Evolutionary conservation across 2,113 vertebrate species (phyloP).

Genomic region (Leptobrachium leishanense): DNA sequence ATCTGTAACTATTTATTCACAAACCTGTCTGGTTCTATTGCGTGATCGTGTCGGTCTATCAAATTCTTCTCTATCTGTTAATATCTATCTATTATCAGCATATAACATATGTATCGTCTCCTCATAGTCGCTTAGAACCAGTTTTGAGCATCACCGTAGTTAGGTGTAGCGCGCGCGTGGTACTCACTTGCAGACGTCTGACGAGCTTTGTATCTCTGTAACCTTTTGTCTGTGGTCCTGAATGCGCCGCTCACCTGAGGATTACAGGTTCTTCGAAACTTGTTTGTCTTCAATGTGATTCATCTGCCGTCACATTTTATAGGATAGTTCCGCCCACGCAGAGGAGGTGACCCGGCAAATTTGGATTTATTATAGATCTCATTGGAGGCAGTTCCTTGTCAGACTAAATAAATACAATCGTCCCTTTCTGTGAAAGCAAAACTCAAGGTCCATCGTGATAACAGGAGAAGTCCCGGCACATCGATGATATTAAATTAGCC

Average conservation of each 20-base stretch:
- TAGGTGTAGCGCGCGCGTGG: too few species aligned
- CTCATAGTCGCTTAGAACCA: too few species aligned
- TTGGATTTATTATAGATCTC: neutral
- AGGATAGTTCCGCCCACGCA: conserved; percentile 23
- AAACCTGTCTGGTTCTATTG: too few species aligned
- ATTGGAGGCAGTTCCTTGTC: neutral
- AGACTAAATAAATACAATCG: neutral
- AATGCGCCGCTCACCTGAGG: too few species aligned
- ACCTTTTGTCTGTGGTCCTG: neutral
- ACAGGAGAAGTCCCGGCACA: neutral
- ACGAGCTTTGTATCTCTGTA: neutral
- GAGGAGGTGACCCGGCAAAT: conserved; percentile 5
- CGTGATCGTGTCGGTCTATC: too few species aligned
- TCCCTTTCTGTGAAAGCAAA: neutral
- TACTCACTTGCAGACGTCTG: conserved; percentile 22
- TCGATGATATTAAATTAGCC: neutral
- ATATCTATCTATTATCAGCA: too few species aligned
- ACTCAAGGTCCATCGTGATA: conserved; percentile 19
- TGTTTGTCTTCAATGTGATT: neutral
- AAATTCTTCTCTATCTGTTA: too few species aligned
- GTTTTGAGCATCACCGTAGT: too few species aligned
- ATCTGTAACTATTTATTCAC: too few species aligned
- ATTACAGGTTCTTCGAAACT: neutral
- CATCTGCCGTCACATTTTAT: conserved; percentile 12
- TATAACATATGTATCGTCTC: too few species aligned